Percentiles rank a stretch among this genome's conserved stretches.
Evolutionary conservation across 2,888 invertebrate species (phyloP).

Genomic region (Electrophaes corylata): DNA sequence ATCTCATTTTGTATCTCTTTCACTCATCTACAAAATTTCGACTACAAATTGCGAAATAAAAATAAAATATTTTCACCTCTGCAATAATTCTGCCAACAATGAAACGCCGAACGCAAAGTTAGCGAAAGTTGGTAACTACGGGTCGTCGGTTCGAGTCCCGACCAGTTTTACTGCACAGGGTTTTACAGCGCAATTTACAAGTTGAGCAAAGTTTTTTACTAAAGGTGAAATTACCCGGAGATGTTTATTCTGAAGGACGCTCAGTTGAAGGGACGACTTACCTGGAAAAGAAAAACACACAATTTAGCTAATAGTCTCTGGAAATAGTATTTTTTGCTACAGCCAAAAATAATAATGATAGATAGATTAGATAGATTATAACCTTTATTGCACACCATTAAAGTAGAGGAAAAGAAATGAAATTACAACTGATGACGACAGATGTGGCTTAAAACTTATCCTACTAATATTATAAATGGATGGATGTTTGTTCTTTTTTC

Average conservation of each 20-base stretch:
- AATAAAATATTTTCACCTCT: conserved; percentile 40
- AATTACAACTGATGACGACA: too few species aligned
- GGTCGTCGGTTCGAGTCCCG: conserved; percentile 54
- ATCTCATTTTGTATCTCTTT: not conserved
- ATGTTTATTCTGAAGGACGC: conserved; percentile 22
- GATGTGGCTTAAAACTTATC: too few species aligned
- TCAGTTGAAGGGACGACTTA: not conserved
- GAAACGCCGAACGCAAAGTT: conserved; percentile 55
- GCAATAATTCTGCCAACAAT: conserved; percentile 48
- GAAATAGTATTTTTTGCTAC: not conserved
- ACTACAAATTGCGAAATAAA: conserved; percentile 11
- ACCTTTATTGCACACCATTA: too few species aligned
- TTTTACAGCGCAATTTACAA: conserved; percentile 60
- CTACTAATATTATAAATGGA: too few species aligned
- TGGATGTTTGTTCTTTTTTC: too few species aligned
- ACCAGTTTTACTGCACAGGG: conserved; percentile 60
- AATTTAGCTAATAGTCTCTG: not conserved
- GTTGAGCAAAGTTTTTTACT: conserved; percentile 57
- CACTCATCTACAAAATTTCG: not conserved
- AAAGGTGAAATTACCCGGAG: conserved; percentile 54
- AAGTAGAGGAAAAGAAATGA: too few species aligned
- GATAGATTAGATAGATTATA: too few species aligned
- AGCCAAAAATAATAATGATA: too few species aligned
- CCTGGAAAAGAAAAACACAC: not conserved
- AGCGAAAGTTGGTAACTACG: conserved; percentile 59